phyloP scores from a whole-genome alignment of 2,888 invertebrate genomes.

The Trissolcus brochymenae region DNA sequence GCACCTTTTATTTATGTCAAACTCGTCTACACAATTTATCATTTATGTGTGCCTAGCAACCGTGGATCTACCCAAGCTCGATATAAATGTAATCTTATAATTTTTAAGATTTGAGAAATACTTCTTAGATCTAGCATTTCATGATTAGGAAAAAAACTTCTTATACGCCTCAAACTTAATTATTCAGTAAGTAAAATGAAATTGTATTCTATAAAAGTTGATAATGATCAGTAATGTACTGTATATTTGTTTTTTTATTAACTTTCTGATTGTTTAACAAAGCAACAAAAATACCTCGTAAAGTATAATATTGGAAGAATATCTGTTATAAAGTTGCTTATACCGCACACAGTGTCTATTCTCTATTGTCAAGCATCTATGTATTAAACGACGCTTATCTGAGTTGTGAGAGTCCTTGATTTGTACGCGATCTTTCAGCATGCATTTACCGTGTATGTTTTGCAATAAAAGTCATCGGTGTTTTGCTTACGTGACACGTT shows the following conservation, averaged over 20 bases:
- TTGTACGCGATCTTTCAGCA: constrained; percentile 39
- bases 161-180: not conserved
- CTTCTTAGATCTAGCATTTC: no score
- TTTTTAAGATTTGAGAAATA: no score
- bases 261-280: constrained; percentile 25
- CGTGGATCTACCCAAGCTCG: no score
- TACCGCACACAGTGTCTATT: constrained; percentile 33
- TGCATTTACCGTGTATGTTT: constrained; percentile 29
- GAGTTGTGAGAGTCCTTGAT: constrained; percentile 36
- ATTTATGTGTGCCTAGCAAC: no score
- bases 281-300: constrained; percentile 43
- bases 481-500: not conserved
- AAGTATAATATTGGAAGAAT: constrained; percentile 36
- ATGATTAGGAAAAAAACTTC: no score
- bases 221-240: no score
- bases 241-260: no score
- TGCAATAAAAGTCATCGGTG: constrained; percentile 9
- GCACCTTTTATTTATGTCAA: constrained; percentile 4
- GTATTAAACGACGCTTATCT: constrained; percentile 44
- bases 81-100: not conserved
- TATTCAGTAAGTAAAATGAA: no score
- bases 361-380: constrained; percentile 43
- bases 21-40: not conserved
- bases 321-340: constrained; percentile 47
- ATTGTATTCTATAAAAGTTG: no score